These are phyloP conservation scores for Ceyx melanurus DNA, from an alignment of 2,113 vertebrate species.

Conservation along the genomic window DNA sequence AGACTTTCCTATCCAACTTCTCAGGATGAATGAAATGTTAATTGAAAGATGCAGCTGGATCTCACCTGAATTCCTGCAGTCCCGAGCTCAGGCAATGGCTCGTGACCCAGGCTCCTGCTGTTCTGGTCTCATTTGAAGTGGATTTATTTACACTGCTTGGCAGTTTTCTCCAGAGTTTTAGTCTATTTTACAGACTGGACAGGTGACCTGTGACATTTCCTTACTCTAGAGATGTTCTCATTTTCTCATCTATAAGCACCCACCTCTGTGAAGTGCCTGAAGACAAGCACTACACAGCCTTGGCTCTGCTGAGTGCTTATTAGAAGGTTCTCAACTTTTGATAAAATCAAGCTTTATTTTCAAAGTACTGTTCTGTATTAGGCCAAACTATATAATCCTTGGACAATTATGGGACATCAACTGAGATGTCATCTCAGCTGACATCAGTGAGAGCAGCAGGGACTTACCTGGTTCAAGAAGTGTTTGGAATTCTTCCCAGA, in stretches of 20 bases:
- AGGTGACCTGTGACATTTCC: neutral
- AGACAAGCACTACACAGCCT: neutral
- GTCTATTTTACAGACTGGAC: neutral
- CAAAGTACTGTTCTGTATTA: neutral
- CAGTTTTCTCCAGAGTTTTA: neutral
- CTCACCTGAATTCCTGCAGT: neutral
- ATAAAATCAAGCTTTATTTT: neutral
- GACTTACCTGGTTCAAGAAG: neutral
- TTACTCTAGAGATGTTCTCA: neutral
- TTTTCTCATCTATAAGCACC: neutral
- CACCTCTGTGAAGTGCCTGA: neutral
- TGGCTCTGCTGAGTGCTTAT: neutral
- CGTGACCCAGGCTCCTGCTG: neutral
- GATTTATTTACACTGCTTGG: neutral
- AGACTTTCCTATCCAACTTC: neutral
- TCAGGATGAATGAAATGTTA: rapidly evolving
- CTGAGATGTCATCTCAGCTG: neutral
- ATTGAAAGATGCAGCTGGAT: neutral
- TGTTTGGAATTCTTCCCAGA: neutral
- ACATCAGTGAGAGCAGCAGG: neutral
- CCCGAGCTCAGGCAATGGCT: neutral
- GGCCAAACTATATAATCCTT: neutral
- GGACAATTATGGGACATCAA: neutral
- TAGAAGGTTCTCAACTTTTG: neutral
- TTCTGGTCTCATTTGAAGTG: neutral